These are phyloP conservation scores for Sicus ferrugineus DNA, from an alignment of 2,888 invertebrate species.

Conservation along the genomic window DNA sequence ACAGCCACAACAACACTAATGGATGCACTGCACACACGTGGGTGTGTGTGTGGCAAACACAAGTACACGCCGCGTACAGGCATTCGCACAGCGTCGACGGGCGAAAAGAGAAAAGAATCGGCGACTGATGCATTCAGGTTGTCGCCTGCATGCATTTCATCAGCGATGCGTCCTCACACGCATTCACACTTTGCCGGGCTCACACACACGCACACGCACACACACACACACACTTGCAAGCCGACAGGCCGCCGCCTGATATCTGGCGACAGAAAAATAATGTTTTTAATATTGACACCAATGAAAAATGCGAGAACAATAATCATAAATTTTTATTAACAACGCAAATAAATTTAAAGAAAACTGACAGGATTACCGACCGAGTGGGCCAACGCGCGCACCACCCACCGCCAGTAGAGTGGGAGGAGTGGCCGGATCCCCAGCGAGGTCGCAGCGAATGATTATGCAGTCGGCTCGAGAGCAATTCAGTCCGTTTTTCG, in stretches of 20 bases:
- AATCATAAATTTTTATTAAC: conserved; percentile 63
- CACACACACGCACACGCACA: conserved; percentile 22
- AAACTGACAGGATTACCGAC: conserved; percentile 6
- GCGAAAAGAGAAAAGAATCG: too few species aligned
- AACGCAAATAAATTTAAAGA: conserved; percentile 37
- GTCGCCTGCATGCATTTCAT: conserved; percentile 19
- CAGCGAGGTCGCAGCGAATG: too few species aligned
- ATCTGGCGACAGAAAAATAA: conserved; percentile 52
- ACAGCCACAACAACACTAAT: conserved; percentile 40
- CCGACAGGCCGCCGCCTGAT: conserved; percentile 20
- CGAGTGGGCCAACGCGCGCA: too few species aligned
- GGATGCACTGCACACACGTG: background rate
- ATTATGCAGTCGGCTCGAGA: too few species aligned
- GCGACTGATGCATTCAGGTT: background rate
- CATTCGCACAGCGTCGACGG: conserved; percentile 8
- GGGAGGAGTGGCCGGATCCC: too few species aligned
- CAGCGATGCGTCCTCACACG: conserved; percentile 17
- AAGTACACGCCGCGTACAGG: conserved; percentile 42
- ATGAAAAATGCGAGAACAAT: conserved; percentile 63
- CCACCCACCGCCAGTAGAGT: too few species aligned
- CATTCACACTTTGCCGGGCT: background rate
- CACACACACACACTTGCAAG: conserved; percentile 30
- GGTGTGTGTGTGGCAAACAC: background rate
- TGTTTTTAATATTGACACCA: conserved; percentile 62
- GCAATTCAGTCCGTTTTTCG: too few species aligned